Percentiles rank a stretch among this genome's conserved stretches.
These are phyloP conservation scores for Chaetogeoica ovagalla DNA, from an alignment of 2,888 invertebrate genomes.

Conservation along the genomic window DNA sequence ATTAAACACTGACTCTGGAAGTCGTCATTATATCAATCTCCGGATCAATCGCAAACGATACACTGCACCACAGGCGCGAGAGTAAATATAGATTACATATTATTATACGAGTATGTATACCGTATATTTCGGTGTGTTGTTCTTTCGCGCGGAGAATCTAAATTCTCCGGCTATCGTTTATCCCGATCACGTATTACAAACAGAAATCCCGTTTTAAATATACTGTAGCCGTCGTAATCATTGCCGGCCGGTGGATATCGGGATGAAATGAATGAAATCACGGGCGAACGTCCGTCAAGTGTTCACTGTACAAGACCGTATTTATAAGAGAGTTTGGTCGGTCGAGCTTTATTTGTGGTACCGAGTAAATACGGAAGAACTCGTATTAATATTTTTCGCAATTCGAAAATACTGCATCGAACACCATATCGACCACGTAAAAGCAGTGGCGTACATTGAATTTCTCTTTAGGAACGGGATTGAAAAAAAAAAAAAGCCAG, in stretches of 20 bases:
- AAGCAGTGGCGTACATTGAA: too few species aligned
- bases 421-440: too few species aligned
- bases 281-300: not conserved
- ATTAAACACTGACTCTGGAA: constrained; percentile 26
- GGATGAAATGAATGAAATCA: too few species aligned
- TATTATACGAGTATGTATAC: too few species aligned
- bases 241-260: not conserved
- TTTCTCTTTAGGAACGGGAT: too few species aligned
- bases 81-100: not conserved
- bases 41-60: not conserved
- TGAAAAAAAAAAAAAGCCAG: too few species aligned
- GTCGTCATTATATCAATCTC: not conserved
- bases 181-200: constrained; percentile 39
- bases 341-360: too few species aligned
- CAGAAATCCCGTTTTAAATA: constrained; percentile 36
- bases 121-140: too few species aligned
- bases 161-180: constrained; percentile 28
- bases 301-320: not conserved
- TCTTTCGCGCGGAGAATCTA: not conserved
- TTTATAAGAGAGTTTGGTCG: too few species aligned
- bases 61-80: not conserved
- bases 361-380: too few species aligned
- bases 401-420: too few species aligned
- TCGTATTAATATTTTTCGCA: too few species aligned
- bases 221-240: not conserved